A percentile compares a stretch with the other conserved stretches of the same genome.
These are phyloP conservation scores for Lasioglossum zephyrum DNA, from an alignment of 2,888 invertebrate genomes.

Conservation along the genomic window DNA sequence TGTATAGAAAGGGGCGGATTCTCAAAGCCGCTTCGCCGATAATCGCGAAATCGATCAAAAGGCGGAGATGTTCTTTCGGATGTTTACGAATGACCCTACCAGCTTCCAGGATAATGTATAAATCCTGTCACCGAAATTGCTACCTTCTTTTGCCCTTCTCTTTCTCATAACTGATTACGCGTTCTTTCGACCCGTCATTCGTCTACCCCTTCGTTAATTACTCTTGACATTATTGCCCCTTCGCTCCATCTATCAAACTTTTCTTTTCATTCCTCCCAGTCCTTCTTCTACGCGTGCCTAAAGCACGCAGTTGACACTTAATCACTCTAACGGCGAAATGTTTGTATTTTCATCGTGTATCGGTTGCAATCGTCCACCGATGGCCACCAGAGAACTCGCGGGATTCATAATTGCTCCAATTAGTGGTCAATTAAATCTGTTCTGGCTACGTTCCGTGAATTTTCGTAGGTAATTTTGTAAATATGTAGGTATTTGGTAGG, in stretches of 20 bases:
- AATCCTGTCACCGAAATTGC: conserved; percentile 56
- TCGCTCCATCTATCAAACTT: conserved; percentile 64
- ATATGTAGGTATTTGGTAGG: not conserved
- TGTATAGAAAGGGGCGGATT: not conserved
- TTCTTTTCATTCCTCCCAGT: conserved; percentile 32
- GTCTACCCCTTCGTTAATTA: conserved; percentile 62
- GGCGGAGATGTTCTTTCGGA: conserved; percentile 16
- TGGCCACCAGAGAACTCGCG: not conserved
- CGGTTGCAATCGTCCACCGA: not conserved
- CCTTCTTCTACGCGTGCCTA: conserved; percentile 23
- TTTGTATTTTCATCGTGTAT: not conserved
- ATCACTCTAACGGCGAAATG: conserved; percentile 30
- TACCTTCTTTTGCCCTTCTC: conserved; percentile 20
- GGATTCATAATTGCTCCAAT: not conserved
- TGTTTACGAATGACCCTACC: conserved; percentile 23
- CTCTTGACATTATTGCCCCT: conserved; percentile 56
- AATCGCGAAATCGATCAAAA: not conserved
- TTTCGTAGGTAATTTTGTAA: not conserved
- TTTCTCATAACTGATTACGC: conserved; percentile 61
- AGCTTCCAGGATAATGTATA: conserved; percentile 22
- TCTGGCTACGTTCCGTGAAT: not conserved
- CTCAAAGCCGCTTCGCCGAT: no score
- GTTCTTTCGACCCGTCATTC: conserved; percentile 51
- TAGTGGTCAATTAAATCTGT: not conserved
- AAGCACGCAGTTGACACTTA: conserved; percentile 21